These are phyloP conservation scores for Metridium senile DNA, from an alignment of 92 coral and sea anemone species.

Conservation along the genomic window DNA sequence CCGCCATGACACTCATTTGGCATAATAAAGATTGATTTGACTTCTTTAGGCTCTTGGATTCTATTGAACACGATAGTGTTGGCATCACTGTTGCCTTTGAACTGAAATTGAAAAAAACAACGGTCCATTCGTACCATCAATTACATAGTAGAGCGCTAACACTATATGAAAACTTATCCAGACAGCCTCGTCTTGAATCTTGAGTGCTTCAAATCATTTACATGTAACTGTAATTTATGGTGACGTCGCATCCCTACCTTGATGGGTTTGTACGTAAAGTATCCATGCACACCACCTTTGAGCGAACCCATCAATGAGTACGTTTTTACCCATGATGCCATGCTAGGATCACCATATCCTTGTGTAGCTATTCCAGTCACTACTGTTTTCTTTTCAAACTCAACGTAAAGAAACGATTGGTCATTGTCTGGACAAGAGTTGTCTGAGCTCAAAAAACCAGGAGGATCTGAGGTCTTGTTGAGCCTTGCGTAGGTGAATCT, in stretches of 20 bases:
- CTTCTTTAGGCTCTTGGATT: constrained; percentile 36
- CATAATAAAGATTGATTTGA: constrained; percentile 18
- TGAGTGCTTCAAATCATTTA: too few relatives aligned
- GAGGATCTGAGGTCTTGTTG: constrained; percentile 40
- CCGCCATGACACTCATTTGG: constrained; percentile 32
- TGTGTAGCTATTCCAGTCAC: constrained; percentile 74
- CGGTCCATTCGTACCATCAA: neutral
- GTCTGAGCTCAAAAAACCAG: constrained; percentile 39
- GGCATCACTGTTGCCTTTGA: constrained; percentile 56
- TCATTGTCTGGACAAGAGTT: constrained; percentile 3
- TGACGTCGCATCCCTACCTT: too few relatives aligned
- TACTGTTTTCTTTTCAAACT: constrained; percentile 51
- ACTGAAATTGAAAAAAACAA: constrained; percentile 9
- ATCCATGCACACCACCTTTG: neutral
- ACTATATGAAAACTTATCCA: neutral
- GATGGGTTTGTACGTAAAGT: neutral
- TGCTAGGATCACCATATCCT: constrained; percentile 51
- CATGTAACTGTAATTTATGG: too few relatives aligned
- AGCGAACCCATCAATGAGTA: constrained; percentile 16
- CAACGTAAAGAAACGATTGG: constrained; percentile 1
- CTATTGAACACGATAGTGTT: constrained; percentile 50
- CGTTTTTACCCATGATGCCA: constrained; percentile 51
- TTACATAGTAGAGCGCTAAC: neutral
- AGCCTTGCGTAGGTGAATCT: constrained; percentile 28
- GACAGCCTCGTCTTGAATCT: too few relatives aligned